phyloP scores from a whole-genome alignment of 2,113 vertebrate species.

The Lepus europaeus region DNA sequence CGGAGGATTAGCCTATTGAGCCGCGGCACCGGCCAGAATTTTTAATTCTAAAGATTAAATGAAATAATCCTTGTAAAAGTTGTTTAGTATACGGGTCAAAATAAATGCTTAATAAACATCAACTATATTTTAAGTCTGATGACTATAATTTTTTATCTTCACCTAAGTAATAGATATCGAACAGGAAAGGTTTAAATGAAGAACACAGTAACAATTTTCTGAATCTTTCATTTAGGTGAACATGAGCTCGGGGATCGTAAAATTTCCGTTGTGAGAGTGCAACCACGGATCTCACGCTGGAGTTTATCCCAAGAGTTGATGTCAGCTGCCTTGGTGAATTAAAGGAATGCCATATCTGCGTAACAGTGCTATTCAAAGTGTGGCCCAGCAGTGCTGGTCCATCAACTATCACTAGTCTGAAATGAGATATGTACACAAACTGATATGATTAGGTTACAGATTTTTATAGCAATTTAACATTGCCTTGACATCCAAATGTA shows the following conservation, averaged over 20 bases:
- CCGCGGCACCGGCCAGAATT: no score
- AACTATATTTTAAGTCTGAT: conserved; percentile 17
- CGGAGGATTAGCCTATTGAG: no score
- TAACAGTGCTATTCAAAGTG: neutral
- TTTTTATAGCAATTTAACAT: neutral
- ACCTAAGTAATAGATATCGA: neutral
- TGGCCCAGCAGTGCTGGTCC: neutral
- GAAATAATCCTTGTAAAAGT: conserved; percentile 35
- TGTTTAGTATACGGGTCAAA: neutral
- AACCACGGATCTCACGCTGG: neutral
- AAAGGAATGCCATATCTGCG: neutral
- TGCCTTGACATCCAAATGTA: neutral
- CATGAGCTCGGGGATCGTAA: neutral
- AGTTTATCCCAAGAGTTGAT: neutral
- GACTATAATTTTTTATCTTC: conserved; percentile 3
- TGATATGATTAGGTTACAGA: neutral
- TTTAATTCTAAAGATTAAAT: neutral
- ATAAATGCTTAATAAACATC: conserved; percentile 25
- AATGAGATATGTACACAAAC: neutral
- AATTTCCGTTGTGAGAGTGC: neutral
- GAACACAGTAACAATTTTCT: neutral
- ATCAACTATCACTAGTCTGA: neutral
- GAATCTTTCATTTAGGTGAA: conserved; percentile 37
- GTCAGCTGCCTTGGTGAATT: conserved; percentile 18
- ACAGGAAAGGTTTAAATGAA: neutral